These are phyloP conservation scores for Sinocyclocheilus maitianheensis DNA, from an alignment of 2,113 vertebrate species.

Conservation along the genomic window DNA sequence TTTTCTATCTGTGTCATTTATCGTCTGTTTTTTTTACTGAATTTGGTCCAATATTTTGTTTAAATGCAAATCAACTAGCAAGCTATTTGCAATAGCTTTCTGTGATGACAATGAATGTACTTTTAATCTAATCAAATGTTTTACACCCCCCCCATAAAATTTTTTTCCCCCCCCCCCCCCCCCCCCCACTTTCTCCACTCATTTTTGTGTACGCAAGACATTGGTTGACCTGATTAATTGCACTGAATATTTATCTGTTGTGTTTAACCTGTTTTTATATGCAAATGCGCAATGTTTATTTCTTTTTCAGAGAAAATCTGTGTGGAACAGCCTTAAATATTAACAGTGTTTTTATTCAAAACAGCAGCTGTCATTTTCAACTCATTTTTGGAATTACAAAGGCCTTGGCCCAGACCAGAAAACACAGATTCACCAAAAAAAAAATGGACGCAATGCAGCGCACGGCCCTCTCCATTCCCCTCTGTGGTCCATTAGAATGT, in stretches of 20 bases:
- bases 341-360: slow-evolving; percentile 46
- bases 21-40: neutral
- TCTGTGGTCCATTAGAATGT: slow-evolving; percentile 32
- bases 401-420: neutral
- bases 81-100: too few relatives aligned
- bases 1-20: neutral
- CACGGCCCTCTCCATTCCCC: slow-evolving; percentile 18
- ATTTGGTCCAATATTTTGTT: neutral
- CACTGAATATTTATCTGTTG: neutral
- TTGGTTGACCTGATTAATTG: neutral
- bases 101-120: neutral
- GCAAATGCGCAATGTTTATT: neutral
- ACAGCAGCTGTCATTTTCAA: slow-evolving; percentile 47
- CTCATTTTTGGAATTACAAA: neutral
- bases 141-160: neutral
- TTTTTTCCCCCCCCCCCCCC: too few relatives aligned
- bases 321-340: slow-evolving; percentile 10
- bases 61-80: neutral
- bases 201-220: neutral
- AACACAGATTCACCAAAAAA: slow-evolving; percentile 24
- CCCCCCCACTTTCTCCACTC: neutral
- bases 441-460: slow-evolving; percentile 45
- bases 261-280: slow-evolving; percentile 3
- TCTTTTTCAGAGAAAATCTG: slow-evolving; percentile 14
- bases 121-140: neutral